Evolutionary conservation across 2,888 invertebrate species (phyloP), one percentile per base, ranked within the genome.

Genomic region (Cosmorhoe ocellata): DNA sequence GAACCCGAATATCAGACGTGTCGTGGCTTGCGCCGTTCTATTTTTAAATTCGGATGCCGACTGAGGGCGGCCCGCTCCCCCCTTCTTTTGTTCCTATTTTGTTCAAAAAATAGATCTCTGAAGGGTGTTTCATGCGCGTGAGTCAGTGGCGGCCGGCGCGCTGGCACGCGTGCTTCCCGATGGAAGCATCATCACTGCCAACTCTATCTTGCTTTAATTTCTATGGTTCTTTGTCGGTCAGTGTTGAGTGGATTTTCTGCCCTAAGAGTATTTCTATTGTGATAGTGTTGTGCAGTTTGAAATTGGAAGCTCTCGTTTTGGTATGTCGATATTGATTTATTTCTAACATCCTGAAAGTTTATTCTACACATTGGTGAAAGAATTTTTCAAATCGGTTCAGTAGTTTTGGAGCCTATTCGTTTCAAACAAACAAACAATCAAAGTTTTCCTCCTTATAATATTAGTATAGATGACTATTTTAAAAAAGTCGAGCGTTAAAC

Each of bases 31-130:
- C 73, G 81, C 72, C 76, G 76, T 73, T 77, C 79, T 77, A 84
- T 76, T 83, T 80, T 69, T 85, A 80, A 71, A 73, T 59, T 62
- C 53, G 61, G 69, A 67, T 64, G 68, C 67, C 69, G 71, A 67
- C 79, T 68, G 84, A 84, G 86, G 88, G 88, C 86, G 59, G 84
- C 81, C 76, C 79, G 82, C 81, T 84, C 84, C 86, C 84, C 82
- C 74, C 84, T 88, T 82, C 86, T 88, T 89, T 90, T 89, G 88
- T 89, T 90, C 84, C 83, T 88, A 82, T 89, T 88, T 82, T 76
- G 79, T 81, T 87, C 88, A 80, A 87, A 88, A 81, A 80, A 81
- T 85, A 85, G 85, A 84, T 76, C 68, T 81, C 66, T 66, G 81
- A 74, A 81, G 84, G 84, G 85, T 84, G 84, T 81, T 81, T 78